Percentiles rank a stretch among this genome's conserved stretches.
Evolutionary conservation across 2,113 vertebrate genomes (phyloP).

Genomic region (Oophaga pumilio): DNA sequence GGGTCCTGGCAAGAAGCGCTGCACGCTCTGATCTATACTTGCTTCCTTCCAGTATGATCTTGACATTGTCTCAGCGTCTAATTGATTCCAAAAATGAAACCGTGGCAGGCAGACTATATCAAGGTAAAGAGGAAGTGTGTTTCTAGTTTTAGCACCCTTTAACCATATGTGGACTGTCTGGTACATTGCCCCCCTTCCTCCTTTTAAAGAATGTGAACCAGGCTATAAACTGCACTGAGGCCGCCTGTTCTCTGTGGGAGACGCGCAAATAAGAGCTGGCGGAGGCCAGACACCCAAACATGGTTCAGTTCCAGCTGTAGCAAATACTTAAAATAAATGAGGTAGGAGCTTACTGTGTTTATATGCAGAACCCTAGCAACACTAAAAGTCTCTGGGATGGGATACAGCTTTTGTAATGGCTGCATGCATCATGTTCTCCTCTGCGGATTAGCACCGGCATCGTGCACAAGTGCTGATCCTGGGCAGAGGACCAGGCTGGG

Average conservation of each 20-base stretch:
- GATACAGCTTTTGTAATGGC: slow-evolving; percentile 48
- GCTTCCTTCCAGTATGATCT: slow-evolving; percentile 15
- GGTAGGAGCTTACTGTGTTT: slow-evolving; percentile 70
- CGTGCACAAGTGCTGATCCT: slow-evolving; percentile 7
- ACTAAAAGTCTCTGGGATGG: slow-evolving; percentile 40
- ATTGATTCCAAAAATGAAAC: slow-evolving; percentile 38
- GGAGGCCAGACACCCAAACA: slow-evolving; percentile 84
- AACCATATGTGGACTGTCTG: slow-evolving; percentile 56
- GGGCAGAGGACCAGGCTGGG: slow-evolving; percentile 8
- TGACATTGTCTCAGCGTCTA: slow-evolving; percentile 27
- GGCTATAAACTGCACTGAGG: slow-evolving; percentile 62
- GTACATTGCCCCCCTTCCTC: background rate
- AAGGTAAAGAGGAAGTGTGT: slow-evolving; percentile 41
- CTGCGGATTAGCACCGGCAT: slow-evolving; percentile 36
- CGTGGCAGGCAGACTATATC: slow-evolving; percentile 11
- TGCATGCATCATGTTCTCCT: slow-evolving; percentile 42
- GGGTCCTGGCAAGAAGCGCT: no score
- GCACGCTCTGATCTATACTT: background rate
- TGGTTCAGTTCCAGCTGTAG: slow-evolving; percentile 74
- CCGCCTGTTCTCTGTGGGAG: slow-evolving; percentile 64
- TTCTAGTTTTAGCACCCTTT: slow-evolving; percentile 39
- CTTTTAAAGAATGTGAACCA: slow-evolving; percentile 55
- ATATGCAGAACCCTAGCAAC: slow-evolving; percentile 73
- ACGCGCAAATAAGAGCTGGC: slow-evolving; percentile 72
- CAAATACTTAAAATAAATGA: slow-evolving; percentile 79